Conservation (phyloP, 2,888 invertebrate genomes). For the Lepas anatifera region DNA sequence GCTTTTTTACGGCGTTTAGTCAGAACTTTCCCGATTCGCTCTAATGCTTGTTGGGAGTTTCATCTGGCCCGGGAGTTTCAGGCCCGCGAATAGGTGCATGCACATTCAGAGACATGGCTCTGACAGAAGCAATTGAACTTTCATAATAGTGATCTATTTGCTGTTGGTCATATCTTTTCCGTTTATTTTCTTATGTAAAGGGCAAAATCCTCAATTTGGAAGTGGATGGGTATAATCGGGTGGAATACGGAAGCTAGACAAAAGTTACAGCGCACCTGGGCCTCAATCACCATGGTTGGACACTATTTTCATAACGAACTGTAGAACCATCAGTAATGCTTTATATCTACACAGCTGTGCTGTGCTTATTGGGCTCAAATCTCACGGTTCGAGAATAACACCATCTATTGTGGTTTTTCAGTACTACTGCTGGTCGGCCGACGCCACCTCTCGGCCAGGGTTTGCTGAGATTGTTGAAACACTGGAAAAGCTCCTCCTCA, state of each 20-base stretch:
- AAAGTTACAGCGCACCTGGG: background rate
- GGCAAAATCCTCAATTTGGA: no score
- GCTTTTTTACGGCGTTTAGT: no score
- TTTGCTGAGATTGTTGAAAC: slow-evolving; percentile 70
- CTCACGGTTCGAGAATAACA: background rate
- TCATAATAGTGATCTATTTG: no score
- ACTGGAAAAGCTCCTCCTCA: slow-evolving; percentile 68
- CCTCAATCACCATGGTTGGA: background rate
- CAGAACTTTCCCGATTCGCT: no score
- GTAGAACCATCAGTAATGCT: background rate
- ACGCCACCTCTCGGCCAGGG: slow-evolving; percentile 66
- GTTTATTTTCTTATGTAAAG: no score
- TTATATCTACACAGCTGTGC: background rate
- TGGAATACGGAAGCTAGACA: background rate
- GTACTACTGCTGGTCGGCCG: slow-evolving; percentile 90
- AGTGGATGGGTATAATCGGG: no score
- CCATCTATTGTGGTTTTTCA: background rate
- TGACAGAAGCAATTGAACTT: no score
- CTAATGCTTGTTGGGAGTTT: no score
- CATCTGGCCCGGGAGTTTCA: no score
- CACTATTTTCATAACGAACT: background rate
- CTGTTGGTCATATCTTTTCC: no score
- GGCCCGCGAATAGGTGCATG: no score
- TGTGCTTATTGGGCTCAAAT: background rate
- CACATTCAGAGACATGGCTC: no score